Base-by-base conservation (phyloP, 2,888 invertebrate species). In the Ischnus inquisitorius region DNA sequence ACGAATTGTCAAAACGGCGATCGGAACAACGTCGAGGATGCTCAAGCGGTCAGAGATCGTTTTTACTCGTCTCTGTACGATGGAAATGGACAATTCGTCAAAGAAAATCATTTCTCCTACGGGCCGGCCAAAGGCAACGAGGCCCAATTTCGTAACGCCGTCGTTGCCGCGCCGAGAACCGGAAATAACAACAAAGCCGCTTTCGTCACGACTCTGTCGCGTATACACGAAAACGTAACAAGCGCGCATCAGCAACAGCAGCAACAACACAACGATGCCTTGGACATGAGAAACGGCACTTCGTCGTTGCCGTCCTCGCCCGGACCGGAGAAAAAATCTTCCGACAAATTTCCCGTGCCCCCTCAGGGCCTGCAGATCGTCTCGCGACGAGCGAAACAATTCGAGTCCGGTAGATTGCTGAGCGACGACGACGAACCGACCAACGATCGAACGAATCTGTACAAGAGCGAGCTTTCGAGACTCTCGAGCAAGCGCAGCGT, bases 321-420 rank as follows among this genome's bases (percentile, higher is more conserved):
- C 8, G 93, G 93, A 43, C 93, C 91, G n/a, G 92, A 93, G 8
- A 93, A 90, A 76, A 92, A 90, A 74, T 81, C 77, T 4, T 86
- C 79, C 79, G 94, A 91, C 46, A 94, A 92, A 65, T 91, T 91
- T 51, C 88, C 90, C 0, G 84, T 90, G 39, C 94, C 94, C 0
- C 93, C 94, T 0, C 92, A 93, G 80, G 93, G 92, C 0, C 94
- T 96, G 62, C 96, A 96, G 91, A 95, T 97, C 81, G 97, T 97
- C 48, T 96, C 96, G 16, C 96, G 96, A 72, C 94, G 97, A 41
- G 96, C 97, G 12, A 95, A 96, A 87, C 97, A 97, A 92, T 96
- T 97, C 88, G 97, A 97, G 90, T 95, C 95, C 14, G 96, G 95
- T 2, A 95, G 95, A 88, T 95, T 96, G 25, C 93, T 95, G 48